Base-by-base conservation (phyloP, 2,797 vertebrate species). In the Sphenopsis melanotis region DNA sequence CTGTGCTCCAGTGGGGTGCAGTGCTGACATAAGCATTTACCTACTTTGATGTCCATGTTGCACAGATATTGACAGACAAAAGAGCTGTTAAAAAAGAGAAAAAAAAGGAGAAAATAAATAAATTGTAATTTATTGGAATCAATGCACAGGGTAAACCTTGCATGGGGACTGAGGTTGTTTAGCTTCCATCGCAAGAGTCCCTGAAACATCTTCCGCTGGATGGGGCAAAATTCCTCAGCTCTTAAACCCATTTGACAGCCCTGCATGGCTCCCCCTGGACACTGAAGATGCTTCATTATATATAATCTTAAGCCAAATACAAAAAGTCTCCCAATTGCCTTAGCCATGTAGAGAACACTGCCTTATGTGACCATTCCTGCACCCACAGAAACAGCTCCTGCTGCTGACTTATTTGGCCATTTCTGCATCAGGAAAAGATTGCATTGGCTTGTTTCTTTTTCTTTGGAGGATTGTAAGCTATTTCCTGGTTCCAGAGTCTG, bases 401-500 rank as follows among this genome's bases (percentile, higher is more conserved):
- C 15, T 72, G 14, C 21, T 74, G 44, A 34, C 20, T 68, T 49
- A 46, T 57, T 69, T 37, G 23, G 12, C 1, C n/a, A 53, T 6
- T 65, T 68, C 36, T 47, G 12, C 15, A 36, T 24, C 17, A 42
- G 15, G 5, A 49, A 77, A 60, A 44, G 6, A 55, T 16, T 37
- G 3, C 8, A 42, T 3, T 30, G 24, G 19, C 19, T 6, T 56
- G 5, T 36, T 91, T 7, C 17, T 49, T 59, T 7, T 8, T 55
- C 1, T 46, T 20, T 66, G 29, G 11, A 52, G 17, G 7, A 16
- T 0, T 30, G 9, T 11, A 30, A 83, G 13, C 16, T 23, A 37
- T 8, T 50, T 12, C 1, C 13, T 5, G 22, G 5, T 72, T 17
- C 10, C 14, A 44, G 3, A 0, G 2, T 36, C 11, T 68, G 18